These are phyloP conservation scores for Smutsia temminckii DNA, from an alignment of 2,797 vertebrate genomes.

Conservation along the genomic window DNA sequence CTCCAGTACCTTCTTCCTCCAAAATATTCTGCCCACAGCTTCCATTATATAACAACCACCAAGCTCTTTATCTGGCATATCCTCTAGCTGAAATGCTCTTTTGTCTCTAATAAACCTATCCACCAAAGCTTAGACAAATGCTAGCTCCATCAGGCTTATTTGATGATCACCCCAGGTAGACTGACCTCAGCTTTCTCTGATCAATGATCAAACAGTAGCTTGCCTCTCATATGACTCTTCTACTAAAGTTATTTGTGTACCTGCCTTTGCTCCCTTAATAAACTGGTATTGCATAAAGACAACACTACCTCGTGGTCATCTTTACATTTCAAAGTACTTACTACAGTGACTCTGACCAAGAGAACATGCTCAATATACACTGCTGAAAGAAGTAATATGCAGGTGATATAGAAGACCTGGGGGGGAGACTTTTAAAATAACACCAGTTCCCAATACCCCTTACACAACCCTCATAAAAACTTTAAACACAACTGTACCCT, in stretches of 20 bases:
- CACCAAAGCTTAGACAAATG: slow-evolving; percentile 1
- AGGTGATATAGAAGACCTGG: slow-evolving; percentile 4
- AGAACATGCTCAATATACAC: slow-evolving; percentile 17
- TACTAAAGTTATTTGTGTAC: background rate
- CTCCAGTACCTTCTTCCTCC: background rate
- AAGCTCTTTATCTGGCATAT: background rate
- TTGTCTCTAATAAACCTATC: slow-evolving; percentile 24
- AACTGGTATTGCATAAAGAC: background rate
- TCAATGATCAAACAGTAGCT: background rate
- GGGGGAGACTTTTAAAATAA: slow-evolving; percentile 23
- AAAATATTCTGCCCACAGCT: slow-evolving; percentile 1
- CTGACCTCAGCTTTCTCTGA: background rate
- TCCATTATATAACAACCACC: background rate
- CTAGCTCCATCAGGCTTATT: background rate
- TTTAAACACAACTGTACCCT: background rate
- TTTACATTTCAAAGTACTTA: slow-evolving; percentile 41
- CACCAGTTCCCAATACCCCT: background rate
- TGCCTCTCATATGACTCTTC: background rate
- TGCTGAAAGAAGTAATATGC: slow-evolving; percentile 20
- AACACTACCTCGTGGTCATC: background rate
- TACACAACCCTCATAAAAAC: background rate
- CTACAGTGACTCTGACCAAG: slow-evolving; percentile 36
- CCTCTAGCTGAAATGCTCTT: slow-evolving; percentile 13
- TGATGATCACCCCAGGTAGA: slow-evolving; percentile 19
- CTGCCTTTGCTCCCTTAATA: slow-evolving; percentile 46